Evolutionary conservation across 2,888 invertebrate genomes (phyloP).

Genomic region (Harpagoxenus sublaevis): DNA sequence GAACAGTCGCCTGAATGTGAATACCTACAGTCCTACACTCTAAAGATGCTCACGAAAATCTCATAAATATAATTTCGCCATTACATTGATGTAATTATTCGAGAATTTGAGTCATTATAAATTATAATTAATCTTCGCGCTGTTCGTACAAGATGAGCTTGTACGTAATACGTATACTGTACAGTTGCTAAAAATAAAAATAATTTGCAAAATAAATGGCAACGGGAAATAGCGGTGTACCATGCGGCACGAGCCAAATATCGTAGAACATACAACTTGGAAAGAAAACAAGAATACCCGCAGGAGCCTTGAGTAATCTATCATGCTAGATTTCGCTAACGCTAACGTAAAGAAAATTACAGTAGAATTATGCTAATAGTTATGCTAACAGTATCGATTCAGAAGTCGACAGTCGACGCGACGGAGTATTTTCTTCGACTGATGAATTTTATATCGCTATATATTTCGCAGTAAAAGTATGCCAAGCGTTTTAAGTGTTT

Average conservation of each 20-base stretch:
- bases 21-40: not conserved
- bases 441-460: not conserved
- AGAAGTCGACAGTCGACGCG: not conserved
- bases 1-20: not conserved
- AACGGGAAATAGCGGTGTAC: conserved; percentile 63
- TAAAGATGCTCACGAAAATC: not conserved
- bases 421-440: not conserved
- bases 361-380: conserved; percentile 11
- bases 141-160: not conserved
- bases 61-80: not conserved
- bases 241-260: conserved; percentile 62
- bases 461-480: conserved; percentile 4
- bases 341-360: not conserved
- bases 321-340: conserved; percentile 36
- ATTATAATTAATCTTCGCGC: not conserved
- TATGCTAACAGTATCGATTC: not conserved
- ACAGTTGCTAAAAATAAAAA: conserved; percentile 25
- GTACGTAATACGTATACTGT: not conserved
- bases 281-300: conserved; percentile 66
- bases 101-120: not conserved
- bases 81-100: not conserved
- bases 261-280: conserved; percentile 56
- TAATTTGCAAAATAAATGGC: conserved; percentile 36
- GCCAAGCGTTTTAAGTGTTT: not conserved
- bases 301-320: conserved; percentile 53